Evolutionary conservation across 1,140 invertebrate species (phyloP), one percentile per base, ranked within the genome.

Genomic region (Heterodera carotae): DNA sequence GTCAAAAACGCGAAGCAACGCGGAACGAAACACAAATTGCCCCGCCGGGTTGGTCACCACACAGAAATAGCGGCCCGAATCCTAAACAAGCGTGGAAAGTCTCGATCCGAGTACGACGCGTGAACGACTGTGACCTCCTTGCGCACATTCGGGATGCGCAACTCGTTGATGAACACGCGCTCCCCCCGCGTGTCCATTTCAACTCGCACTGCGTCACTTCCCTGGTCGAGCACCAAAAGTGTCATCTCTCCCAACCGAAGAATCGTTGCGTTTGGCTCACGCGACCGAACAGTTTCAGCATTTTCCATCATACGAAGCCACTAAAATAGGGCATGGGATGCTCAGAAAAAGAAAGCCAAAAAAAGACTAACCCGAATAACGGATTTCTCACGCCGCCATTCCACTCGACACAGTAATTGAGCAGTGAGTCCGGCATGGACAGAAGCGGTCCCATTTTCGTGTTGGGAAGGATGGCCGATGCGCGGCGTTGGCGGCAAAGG

Each of bases 11-110:
- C 36, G 31, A n/a, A 79, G 53, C n/a, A 71, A 53, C 29, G 76
- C 64, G 22, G 78, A 79, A 34, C 78, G 64, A 34, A 69, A 79
- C 2, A 80, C 78, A 59, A 79, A 79, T 43, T 79, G 78, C 5
- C 78, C 78, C 27, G 77, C 77, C 18, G 78, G 48, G 48, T 79
- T 79, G 7, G 78, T 79, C 27, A 79, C 78, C 22, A 79, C 78
- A 25, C 78, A 79, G 43, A 79, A 79, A 34, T 79, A 79, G 53
- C 78, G 78, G 12, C 78, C 78, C 18, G 77, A 59, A 43, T 79
- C 78, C 68, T 77, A 8, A 68, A 62, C 5, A 8, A n/a, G n/a
- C n/a, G 4, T 67, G n/a, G n/a, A n/a, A n/a, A n/a, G 64, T 15
- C 22, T 67, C n/a, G 15, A 25, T 34, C 25, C 22, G 25, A n/a